Evolutionary conservation across 2,888 invertebrate genomes (phyloP), one percentile per base, ranked within the genome.

Genomic region (Acrobasis suavella): DNA sequence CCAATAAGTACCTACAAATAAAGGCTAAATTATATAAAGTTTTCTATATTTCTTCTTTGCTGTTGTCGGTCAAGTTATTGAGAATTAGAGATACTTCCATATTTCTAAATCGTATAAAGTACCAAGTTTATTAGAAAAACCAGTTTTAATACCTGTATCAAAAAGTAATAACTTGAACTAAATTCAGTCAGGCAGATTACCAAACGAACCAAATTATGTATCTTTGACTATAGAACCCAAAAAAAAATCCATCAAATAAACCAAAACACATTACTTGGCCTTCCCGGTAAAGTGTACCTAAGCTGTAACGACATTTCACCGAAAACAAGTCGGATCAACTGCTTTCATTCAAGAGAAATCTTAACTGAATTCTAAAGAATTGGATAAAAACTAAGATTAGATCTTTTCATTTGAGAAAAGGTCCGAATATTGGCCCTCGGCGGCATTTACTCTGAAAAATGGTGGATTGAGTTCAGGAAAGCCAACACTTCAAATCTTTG

Each of bases 391-490:
- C 77, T 74, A 63, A 85, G 86, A 86, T 86, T 81, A 82, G 81
- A 86, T 86, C 86, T 86, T 82, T 82, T 84, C 83, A 85, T 86
- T 85, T 82, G 76, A 77, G 68, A 75, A 82, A 84, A 82, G 83
- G 84, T 83, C 81, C 83, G 77, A 86, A 72, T 81, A 85, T 84
- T 78, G 83, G 78, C 76, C 83, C 83, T 75, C 62, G 42, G 81
- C 79, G 83, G 77, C 78, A 70, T 77, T 84, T 81, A 75, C 52
- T 62, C 72, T 71, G 64, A 72, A 74, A 74, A 81, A 80, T 68
- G 66, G 72, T 62, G 74, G 74, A 83, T 82, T 78, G 82, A 82
- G 74, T 81, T 69, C 67, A 76, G 67, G 68, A 78, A 81, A 80
- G 77, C 81, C 76, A 80, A 81, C 79, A 75, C 74, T 76, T 65